Base-by-base conservation (phyloP, 1,140 invertebrate genomes). In the Sinella curviseta region DNA sequence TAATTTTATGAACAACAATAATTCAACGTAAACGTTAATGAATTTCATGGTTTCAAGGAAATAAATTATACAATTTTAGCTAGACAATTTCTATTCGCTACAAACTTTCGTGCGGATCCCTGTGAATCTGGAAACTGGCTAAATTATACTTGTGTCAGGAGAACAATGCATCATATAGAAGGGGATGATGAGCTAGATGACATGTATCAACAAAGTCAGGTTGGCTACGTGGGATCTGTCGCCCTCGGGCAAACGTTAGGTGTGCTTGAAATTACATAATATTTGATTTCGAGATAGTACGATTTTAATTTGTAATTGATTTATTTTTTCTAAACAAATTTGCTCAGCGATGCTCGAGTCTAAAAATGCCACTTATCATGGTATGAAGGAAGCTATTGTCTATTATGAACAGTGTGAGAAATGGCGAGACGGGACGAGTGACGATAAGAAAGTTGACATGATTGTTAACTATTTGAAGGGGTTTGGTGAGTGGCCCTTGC, bases 161-260 rank as follows among this genome's bases (percentile, higher is more conserved):
- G 65, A 33, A 70, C 65, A 8, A 31, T 70, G 31, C 24, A 17
- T 4, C 4, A n/a, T 31, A n/a, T 12, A 70, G 31, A n/a, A 12
- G 65, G n/a, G 8, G 65, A 31, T 30, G 65, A 70, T 31, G 65
- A 70, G n/a, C 31, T 70, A 8, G 31, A 14, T 30, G 65, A 70
- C n/a, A 70, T 70, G 65, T 33, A 70, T 33, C 65, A 70, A 30
- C 65, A 70, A 33, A n/a, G 65, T 31, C 65, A 70, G 31, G 65
- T 70, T n/a, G 65, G 65, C 26, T 70, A 70, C 31, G 30, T 70
- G 31, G 65, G 65, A 8, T 70, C 65, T 8, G 65, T 70, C 2
- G 65, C 65, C 14, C 2, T 33, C 12, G 65, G 65, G 4, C 65
- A 70, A 70, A 31, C 65, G 3, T 70, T 70, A 33, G 65, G 65